Evolutionary conservation across 2,888 invertebrate genomes (phyloP).

Genomic region (Priocnemis perturbator): DNA sequence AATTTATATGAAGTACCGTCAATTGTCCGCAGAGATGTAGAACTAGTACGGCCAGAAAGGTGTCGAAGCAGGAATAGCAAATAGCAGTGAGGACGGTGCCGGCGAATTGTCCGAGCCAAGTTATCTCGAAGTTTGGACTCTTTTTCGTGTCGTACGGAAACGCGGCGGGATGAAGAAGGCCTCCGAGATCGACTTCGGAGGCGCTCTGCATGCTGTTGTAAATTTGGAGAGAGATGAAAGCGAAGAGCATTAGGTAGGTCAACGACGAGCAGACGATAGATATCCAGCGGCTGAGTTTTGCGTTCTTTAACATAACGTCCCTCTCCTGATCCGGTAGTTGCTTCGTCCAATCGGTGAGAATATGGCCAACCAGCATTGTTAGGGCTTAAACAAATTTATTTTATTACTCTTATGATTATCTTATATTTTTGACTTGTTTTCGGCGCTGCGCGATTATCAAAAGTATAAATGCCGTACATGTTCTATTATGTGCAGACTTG

Average conservation of each 20-base stretch:
- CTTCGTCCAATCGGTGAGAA: slow-evolving; percentile 45
- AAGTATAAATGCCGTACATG: no score
- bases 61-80: slow-evolving; percentile 58
- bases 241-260: slow-evolving; percentile 27
- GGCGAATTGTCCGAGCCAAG: slow-evolving; percentile 56
- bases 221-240: slow-evolving; percentile 30
- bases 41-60: slow-evolving; percentile 55
- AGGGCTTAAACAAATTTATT: neutral
- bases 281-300: slow-evolving; percentile 43
- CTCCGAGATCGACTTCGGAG: slow-evolving; percentile 23
- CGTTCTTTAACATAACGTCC: slow-evolving; percentile 45
- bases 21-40: slow-evolving; percentile 64
- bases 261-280: slow-evolving; percentile 40
- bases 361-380: slow-evolving; percentile 16
- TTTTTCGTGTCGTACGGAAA: slow-evolving; percentile 57
- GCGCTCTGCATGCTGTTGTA: slow-evolving; percentile 20
- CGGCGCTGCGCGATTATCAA: no score
- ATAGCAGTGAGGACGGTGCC: slow-evolving; percentile 50
- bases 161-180: slow-evolving; percentile 27
- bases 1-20: slow-evolving; percentile 6
- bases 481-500: no score
- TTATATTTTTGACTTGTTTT: no score
- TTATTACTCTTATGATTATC: no score
- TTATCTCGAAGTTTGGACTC: slow-evolving; percentile 52
- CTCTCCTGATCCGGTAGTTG: slow-evolving; percentile 26